Percentiles rank a stretch among this genome's conserved stretches.
phyloP scores from a whole-genome alignment of 1,140 invertebrate genomes.

The Paraescarpia echinospica region DNA sequence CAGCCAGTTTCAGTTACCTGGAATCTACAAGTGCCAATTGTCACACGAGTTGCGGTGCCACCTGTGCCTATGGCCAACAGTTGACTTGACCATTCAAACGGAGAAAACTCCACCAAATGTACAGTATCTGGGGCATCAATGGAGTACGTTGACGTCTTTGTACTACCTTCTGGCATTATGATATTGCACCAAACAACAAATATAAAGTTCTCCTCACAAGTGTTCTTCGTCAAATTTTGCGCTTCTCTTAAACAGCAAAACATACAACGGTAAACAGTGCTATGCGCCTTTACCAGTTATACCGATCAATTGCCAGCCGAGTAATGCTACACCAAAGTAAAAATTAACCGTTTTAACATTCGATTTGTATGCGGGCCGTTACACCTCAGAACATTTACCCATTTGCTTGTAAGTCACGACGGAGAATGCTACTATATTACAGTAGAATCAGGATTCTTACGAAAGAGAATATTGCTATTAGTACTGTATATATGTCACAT shows the following conservation, averaged over 20 bases:
- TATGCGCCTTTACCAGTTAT: not conserved
- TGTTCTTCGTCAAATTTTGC: not conserved
- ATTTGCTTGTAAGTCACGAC: not conserved
- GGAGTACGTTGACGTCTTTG: not conserved
- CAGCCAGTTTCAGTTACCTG: conserved; percentile 35
- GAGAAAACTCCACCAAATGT: conserved; percentile 50
- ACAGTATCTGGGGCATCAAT: conserved; percentile 36
- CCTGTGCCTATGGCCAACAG: conserved; percentile 47
- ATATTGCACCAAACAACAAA: not conserved
- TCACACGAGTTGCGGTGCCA: conserved; percentile 43
- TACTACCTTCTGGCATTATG: not conserved
- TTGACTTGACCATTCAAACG: conserved; percentile 44
- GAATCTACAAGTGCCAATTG: conserved; percentile 43
- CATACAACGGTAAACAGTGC: not conserved
- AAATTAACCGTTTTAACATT: not conserved
- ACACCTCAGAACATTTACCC: not conserved
- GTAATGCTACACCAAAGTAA: not conserved
- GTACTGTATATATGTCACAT: too few relatives aligned
- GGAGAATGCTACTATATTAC: not conserved
- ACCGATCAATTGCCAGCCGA: not conserved
- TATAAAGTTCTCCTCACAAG: not conserved
- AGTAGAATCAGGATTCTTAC: not conserved
- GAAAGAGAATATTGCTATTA: too few relatives aligned
- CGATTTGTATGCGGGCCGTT: not conserved
- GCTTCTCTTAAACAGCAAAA: not conserved